Base-by-base conservation (phyloP, 2,797 vertebrate species). In the Heliangelus exortis region DNA sequence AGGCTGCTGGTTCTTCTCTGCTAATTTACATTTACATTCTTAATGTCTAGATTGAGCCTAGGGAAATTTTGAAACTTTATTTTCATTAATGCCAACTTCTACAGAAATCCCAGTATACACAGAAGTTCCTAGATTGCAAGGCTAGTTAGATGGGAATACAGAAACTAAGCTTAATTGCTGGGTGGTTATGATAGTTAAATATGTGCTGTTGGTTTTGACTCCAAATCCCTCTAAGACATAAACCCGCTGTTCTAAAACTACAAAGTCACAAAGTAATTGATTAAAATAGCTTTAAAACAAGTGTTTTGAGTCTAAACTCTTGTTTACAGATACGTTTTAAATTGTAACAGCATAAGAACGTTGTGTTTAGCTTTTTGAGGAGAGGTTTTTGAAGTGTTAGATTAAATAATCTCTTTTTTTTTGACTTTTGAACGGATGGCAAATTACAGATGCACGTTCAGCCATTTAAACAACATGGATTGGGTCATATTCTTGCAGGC, bases 11-110 rank as follows among this genome's bases (percentile, higher is more conserved):
- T 96, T 97, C 95, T 96, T 96, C 96, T 95, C 92, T 97, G 94
- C 97, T 98, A 97, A 98, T 98, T 98, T 98, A 97, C 97, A 98
- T 98, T 98, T 98, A 97, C 97, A 97, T 97, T 97, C 96, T 97
- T 98, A 97, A 97, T 97, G 96, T 96, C 95, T 97, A 96, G 89
- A 84, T 96, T 94, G 97, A 97, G 96, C 97, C 97, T 97, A 97
- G 97, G 98, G 97, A 98, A 97, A 97, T 98, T 97, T 97, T 97
- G 97, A 97, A 96, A 96, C 96, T 96, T 96, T 93, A 92, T 97
- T 97, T 97, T 97, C 97, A 97, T 98, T 98, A 97, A 97, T 97
- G 96, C 87, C 95, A 95, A 97, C 97, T 97, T 97, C 95, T 94
- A 90, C 96, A 95, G 93, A 95, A 98, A 96, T 97, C 96, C 97